phyloP scores from a whole-genome alignment of 1,140 invertebrate genomes.

The Drosophila triauraria region DNA sequence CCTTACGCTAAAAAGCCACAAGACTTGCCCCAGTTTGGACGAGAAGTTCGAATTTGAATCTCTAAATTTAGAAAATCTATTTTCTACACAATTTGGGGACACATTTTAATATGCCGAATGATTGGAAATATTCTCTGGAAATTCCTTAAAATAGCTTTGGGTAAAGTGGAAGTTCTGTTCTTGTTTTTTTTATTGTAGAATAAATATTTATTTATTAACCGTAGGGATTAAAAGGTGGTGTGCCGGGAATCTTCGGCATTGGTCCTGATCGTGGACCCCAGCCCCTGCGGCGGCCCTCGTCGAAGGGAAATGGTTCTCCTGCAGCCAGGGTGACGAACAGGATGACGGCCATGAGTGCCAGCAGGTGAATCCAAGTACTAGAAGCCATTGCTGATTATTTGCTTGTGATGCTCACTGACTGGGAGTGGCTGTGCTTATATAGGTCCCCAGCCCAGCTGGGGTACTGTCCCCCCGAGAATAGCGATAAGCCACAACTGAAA shows the following conservation, averaged over 20 bases:
- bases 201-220: constrained; percentile 31
- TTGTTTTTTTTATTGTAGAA: background rate
- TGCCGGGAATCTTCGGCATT: constrained; percentile 45
- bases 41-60: constrained; percentile 13
- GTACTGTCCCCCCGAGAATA: constrained; percentile 25
- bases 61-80: constrained; percentile 21
- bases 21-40: constrained; percentile 1
- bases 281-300: constrained; percentile 34
- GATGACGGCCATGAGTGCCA: constrained; percentile 52
- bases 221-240: constrained; percentile 76
- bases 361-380: constrained; percentile 33
- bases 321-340: constrained; percentile 14
- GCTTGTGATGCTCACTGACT: constrained; percentile 6
- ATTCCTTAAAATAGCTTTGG: background rate
- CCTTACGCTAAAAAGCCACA: constrained; percentile 6
- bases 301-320: constrained; percentile 56
- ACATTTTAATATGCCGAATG: constrained; percentile 13
- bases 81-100: constrained; percentile 14
- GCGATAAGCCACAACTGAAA: constrained; percentile 19
- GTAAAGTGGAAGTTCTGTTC: background rate
- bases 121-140: background rate
- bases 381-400: constrained; percentile 40
- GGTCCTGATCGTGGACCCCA: constrained; percentile 15
- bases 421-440: constrained; percentile 43
- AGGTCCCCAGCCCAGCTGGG: constrained; percentile 11